phyloP scores from a whole-genome alignment of 2,113 vertebrate genomes.

The Andinoacara biseriatus region DNA sequence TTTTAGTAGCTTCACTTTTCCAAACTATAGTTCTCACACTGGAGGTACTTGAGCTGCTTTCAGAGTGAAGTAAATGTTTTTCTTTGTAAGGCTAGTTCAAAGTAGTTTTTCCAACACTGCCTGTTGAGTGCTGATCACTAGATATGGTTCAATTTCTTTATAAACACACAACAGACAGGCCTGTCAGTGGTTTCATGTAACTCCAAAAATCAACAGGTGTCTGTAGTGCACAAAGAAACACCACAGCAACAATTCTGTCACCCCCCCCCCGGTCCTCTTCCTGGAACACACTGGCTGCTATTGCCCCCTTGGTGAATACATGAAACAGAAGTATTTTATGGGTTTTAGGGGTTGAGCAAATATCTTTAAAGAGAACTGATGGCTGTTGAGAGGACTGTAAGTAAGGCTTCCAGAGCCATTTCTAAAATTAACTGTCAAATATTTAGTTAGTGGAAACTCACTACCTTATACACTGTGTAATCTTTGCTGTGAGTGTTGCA shows the following conservation, averaged over 20 bases:
- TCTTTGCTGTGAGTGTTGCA: neutral
- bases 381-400: neutral
- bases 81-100: neutral
- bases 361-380: neutral
- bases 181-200: neutral
- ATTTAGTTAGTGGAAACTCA: constrained; percentile 24
- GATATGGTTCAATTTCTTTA: neutral
- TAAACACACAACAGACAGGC: neutral
- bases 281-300: neutral
- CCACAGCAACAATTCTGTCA: neutral
- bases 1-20: neutral
- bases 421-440: constrained; percentile 18
- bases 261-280: neutral
- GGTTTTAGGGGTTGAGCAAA: neutral
- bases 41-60: neutral
- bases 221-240: neutral
- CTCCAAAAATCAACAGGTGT: neutral
- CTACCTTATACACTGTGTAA: constrained; percentile 14
- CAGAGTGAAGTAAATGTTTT: neutral
- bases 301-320: neutral
- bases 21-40: neutral
- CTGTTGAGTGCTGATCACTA: neutral
- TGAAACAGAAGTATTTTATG: neutral
- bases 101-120: neutral
- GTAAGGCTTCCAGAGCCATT: constrained; percentile 6